phyloP scores from a whole-genome alignment of 2,797 vertebrate species.

The Pagetopsis macropterus region DNA sequence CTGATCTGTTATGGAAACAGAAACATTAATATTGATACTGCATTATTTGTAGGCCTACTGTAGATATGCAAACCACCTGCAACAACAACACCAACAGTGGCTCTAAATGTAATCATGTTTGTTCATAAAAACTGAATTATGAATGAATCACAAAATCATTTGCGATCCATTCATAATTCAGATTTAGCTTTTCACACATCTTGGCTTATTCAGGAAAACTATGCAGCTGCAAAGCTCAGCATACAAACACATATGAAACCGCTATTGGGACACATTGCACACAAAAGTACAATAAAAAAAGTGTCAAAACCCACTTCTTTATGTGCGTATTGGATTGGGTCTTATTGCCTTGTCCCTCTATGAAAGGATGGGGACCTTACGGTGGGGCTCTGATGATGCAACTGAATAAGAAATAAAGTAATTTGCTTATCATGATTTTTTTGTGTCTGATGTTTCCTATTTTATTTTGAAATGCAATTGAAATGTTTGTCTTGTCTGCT shows the following conservation, averaged over 20 bases:
- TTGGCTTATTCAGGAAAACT: not conserved
- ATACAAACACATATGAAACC: not conserved
- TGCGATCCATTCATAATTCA: too few species aligned
- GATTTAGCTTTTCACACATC: too few species aligned
- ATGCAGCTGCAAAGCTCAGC: not conserved
- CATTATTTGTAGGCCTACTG: too few species aligned
- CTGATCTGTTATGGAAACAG: not conserved
- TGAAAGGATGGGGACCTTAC: too few species aligned
- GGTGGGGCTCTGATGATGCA: too few species aligned
- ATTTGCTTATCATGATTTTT: not conserved
- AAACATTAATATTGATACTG: too few species aligned
- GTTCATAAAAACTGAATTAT: not conserved
- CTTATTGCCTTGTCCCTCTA: not conserved
- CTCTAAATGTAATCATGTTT: not conserved
- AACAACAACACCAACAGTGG: not conserved
- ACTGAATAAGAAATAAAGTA: not conserved
- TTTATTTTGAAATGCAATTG: too few species aligned
- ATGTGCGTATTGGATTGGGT: not conserved
- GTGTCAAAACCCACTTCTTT: not conserved
- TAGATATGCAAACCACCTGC: not conserved
- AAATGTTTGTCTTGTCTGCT: too few species aligned
- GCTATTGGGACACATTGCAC: not conserved
- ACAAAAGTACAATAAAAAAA: not conserved
- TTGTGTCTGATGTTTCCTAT: too few species aligned
- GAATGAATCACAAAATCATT: not conserved